Base-by-base conservation (phyloP, 2,113 vertebrate genomes). In the Ophthalmolycus amberensis region DNA sequence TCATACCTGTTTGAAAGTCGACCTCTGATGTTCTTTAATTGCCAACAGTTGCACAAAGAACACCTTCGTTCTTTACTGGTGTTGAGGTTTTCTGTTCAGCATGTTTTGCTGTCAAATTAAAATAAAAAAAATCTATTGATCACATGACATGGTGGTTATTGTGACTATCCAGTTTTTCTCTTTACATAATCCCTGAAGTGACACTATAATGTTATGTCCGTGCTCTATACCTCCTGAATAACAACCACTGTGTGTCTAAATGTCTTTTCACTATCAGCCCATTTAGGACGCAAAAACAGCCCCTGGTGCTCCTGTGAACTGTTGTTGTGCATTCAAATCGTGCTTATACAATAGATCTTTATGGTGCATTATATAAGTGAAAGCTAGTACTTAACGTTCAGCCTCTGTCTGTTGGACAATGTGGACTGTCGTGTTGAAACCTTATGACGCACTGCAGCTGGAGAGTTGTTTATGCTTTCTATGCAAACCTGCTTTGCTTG, bases 301-400 rank as follows among this genome's bases (percentile, higher is more conserved):
- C 9, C 25, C 71, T 37, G 37, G 25, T 78, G 60, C 46, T 63
- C 60, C 52, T 1, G 0, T 5, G n/a, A 78, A 7, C 25, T 83
- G 27, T 68, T 84, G 50, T 58, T 71, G 56, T 68, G 2, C n/a
- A 15, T 54, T 79, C 14, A 68, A 34, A 59, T 25, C 18, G 1
- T 15, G 12, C 69, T 8, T n/a, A 66, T 22, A 56, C 29, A 18
- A 63, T 69, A 34, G 54, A 78, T 64, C 42, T 86, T 88, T 68
- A 83, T 82, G 67, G 60, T 38, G 27, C 4, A 27, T 82, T 80
- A 74, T 46, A 1, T 54, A 82, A 80, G 68, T 27, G 38, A 60
- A 16, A 71, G 22, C 34, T 52, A 15, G 9, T 25, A 50, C 18
- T 62, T 37, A 6, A 75, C 22, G 52, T 34, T 20, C 38, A 11